Base-by-base conservation (phyloP, 2,797 vertebrate species). In the Sylvilagus floridanus region DNA sequence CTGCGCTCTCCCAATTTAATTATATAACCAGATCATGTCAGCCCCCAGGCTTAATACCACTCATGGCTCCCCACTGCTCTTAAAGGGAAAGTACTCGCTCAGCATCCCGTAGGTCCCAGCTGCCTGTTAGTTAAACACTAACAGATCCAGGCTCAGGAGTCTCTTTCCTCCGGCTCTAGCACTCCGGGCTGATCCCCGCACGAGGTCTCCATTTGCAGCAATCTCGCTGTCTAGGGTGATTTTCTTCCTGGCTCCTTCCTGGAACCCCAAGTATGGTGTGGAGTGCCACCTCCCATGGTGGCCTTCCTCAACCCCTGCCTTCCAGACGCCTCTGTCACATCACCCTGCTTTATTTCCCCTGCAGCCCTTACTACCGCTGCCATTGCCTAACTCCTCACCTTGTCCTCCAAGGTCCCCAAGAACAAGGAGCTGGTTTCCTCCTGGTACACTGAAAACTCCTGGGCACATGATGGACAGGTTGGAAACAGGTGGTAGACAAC, bases 1-100 rank as follows among this genome's bases (percentile, higher is more conserved):
- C 90, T 95, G 93, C 60, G 82, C 47, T 76, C 82, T 28, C 81
- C 19, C 4, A 63, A 16, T 11, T 91, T 85, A 96, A 93, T 88
- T 84, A 88, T 8, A 69, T 47, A 88, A 77, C 60, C 92, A 81
- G 65, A 84, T 84, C 92, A 68, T 50, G 37, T 81, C 47, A n/a
- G 42, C 14, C 32, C 19, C 14, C 30, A 7, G 3, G 78, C 68
- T 83, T 93, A 88, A 79, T 69, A 91, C 93, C 16, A 9, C 37
- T 82, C 14, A 2, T 12, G 82, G 92, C 75, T 85, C 79, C 83
- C 82, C 42, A 68, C 21, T 52, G 66, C 62, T 94, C 65, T 60
- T 76, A 57, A 52, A 57, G 96, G 79, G 90, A 72, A 82, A 62
- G 73, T 69, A 35, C 85, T 62, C 16, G 82, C 47, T 72, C 50